A percentile compares a stretch with the other conserved stretches of the same genome.
phyloP scores from a whole-genome alignment of 2,888 invertebrate genomes.

The Esperia sulphurella region DNA sequence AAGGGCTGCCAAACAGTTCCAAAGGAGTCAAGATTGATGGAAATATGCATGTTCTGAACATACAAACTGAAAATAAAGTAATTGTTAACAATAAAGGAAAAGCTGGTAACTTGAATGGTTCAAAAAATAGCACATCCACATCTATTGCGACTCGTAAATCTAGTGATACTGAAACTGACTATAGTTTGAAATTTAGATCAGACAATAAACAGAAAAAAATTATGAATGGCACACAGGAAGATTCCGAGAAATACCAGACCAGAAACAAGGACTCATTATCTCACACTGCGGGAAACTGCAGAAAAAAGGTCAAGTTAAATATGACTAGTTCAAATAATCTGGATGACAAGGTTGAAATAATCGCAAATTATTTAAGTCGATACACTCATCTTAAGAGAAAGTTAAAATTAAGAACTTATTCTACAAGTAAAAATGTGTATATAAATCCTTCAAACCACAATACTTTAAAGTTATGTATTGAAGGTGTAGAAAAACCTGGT shows the following conservation, averaged over 20 bases:
- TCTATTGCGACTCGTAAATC: too few species aligned
- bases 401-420: conserved; percentile 1
- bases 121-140: background rate
- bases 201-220: too few species aligned
- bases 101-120: background rate
- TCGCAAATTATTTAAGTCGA: conserved; percentile 31
- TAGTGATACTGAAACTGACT: too few species aligned
- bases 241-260: too few species aligned
- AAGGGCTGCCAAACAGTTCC: background rate
- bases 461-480: conserved; percentile 41
- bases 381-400: conserved; percentile 16
- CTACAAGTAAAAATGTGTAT: background rate
- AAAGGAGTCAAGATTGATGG: background rate
- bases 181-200: too few species aligned
- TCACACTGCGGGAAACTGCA: conserved; percentile 13
- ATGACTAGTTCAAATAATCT: background rate
- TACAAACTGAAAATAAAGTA: background rate
- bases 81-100: background rate
- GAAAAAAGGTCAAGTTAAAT: conserved; percentile 12
- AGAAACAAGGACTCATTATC: too few species aligned
- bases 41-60: background rate
- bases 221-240: too few species aligned
- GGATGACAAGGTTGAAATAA: conserved; percentile 27
- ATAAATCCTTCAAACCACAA: conserved; percentile 12
- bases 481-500: conserved; percentile 64